phyloP scores from a whole-genome alignment of 35 echinoderm and acorn worm genomes.

The Acanthaster planci region DNA sequence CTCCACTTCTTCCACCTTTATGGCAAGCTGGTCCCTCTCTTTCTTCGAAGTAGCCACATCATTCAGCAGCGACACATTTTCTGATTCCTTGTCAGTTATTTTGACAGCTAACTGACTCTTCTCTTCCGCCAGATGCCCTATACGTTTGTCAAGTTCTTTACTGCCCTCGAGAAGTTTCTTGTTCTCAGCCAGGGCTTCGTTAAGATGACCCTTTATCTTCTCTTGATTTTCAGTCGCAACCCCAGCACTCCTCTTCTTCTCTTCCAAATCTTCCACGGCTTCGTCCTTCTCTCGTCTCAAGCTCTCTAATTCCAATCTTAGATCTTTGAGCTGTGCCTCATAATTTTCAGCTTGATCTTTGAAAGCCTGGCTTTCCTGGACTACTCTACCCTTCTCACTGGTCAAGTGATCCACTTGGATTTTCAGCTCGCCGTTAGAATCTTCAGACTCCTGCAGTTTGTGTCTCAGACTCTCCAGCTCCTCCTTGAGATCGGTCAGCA shows the following conservation, averaged over 20 bases:
- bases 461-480: conserved; percentile 27
- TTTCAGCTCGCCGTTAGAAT: conserved; percentile 33
- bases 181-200: conserved; percentile 30
- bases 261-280: conserved; percentile 12
- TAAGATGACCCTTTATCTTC: conserved; percentile 45
- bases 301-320: conserved; percentile 21
- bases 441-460: conserved; percentile 21
- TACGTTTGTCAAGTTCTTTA: not conserved
- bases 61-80: not conserved
- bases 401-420: conserved; percentile 17
- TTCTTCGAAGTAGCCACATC: conserved; percentile 20
- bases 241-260: not conserved
- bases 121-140: conserved; percentile 20
- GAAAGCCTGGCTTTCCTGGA: conserved; percentile 13
- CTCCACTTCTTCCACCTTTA: conserved; percentile 28
- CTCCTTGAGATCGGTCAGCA: not conserved
- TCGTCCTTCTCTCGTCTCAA: conserved; percentile 14
- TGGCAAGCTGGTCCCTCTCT: conserved; percentile 32
- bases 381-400: conserved; percentile 27
- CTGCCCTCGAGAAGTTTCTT: conserved; percentile 21
- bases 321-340: not conserved
- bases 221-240: not conserved
- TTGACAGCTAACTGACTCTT: conserved; percentile 6
- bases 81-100: conserved; percentile 41
- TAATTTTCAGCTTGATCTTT: conserved; percentile 37